Percentiles rank a stretch among this genome's conserved stretches.
These are phyloP conservation scores for Felis chaus DNA, from an alignment of 2,113 vertebrate genomes.

Conservation along the genomic window DNA sequence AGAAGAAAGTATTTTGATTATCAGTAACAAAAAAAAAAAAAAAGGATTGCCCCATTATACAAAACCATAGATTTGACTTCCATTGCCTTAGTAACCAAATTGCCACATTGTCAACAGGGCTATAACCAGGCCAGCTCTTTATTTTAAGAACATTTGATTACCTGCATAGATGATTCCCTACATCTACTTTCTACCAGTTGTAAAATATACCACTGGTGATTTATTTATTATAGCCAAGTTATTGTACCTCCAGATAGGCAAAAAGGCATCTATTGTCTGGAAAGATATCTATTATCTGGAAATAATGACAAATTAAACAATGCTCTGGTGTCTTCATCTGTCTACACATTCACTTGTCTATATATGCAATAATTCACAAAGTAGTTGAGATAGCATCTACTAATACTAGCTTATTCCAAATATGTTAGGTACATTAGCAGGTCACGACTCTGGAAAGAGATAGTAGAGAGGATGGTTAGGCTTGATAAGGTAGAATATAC, in stretches of 20 bases:
- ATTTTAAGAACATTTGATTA: neutral
- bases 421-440: neutral
- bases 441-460: neutral
- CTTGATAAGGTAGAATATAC: neutral
- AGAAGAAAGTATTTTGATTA: conserved; percentile 11
- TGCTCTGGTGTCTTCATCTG: neutral
- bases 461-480: neutral
- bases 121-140: neutral
- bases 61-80: neutral
- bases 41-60: neutral
- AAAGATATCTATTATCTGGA: neutral
- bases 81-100: neutral
- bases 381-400: neutral
- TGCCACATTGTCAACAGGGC: neutral
- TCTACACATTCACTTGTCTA: neutral
- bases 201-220: neutral
- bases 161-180: neutral
- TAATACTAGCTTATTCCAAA: neutral
- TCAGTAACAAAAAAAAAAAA: neutral
- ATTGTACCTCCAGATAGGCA: neutral
- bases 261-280: neutral
- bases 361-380: neutral
- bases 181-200: neutral
- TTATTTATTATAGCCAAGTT: neutral
- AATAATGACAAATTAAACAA: neutral